Percentiles rank a stretch among this genome's conserved stretches.
Evolutionary conservation across 2,888 invertebrate species (phyloP).

Genomic region (Drosophila atroscutellata): DNA sequence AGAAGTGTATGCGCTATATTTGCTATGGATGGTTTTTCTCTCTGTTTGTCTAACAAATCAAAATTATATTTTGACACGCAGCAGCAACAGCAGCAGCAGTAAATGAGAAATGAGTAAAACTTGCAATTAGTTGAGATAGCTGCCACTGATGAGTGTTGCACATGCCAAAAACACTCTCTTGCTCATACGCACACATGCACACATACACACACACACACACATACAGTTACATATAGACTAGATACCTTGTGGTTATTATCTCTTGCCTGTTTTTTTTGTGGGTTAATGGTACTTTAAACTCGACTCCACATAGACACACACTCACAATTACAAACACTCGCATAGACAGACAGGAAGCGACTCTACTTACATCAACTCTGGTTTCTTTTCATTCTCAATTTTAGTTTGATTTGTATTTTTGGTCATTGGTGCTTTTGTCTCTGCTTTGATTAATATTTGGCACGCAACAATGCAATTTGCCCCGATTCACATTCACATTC

Average conservation of each 20-base stretch:
- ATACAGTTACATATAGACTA: conserved; percentile 27
- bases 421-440: conserved; percentile 26
- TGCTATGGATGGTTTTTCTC: not conserved
- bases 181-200: conserved; percentile 11
- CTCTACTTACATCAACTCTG: conserved; percentile 15
- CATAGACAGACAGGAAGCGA: conserved; percentile 55
- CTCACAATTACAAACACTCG: not conserved
- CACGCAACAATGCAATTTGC: conserved; percentile 77
- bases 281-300: conserved; percentile 79
- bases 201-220: conserved; percentile 15
- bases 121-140: conserved; percentile 66
- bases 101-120: conserved; percentile 45
- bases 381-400: conserved; percentile 25
- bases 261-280: conserved; percentile 50
- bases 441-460: conserved; percentile 71
- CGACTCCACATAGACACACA: conserved; percentile 22
- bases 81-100: conserved; percentile 45
- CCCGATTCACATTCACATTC: conserved; percentile 20
- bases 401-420: conserved; percentile 37
- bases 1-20: not conserved
- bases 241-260: conserved; percentile 30
- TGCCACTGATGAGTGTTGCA: conserved; percentile 36
- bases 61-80: conserved; percentile 79
- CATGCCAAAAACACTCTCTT: conserved; percentile 40
- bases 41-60: conserved; percentile 40